These are phyloP conservation scores for Sardinella longiceps DNA, from an alignment of 2,797 vertebrate genomes.

Conservation along the genomic window DNA sequence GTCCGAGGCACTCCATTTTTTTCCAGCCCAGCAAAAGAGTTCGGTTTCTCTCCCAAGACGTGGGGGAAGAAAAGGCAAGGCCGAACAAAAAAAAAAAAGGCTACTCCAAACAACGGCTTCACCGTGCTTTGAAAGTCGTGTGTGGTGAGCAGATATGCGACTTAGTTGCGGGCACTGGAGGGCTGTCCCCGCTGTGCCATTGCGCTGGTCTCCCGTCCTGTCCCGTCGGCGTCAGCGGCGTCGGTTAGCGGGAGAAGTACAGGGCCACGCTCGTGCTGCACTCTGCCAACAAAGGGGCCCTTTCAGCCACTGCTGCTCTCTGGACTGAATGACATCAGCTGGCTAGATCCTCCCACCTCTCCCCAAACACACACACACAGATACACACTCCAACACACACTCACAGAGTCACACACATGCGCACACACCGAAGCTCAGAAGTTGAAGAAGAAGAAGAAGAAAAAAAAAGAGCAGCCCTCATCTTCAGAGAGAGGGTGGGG, in stretches of 20 bases:
- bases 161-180: slow-evolving; percentile 60
- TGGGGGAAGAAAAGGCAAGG: slow-evolving; percentile 43
- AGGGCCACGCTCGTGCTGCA: slow-evolving; percentile 75
- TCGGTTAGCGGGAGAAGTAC: slow-evolving; percentile 65
- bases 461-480: slow-evolving; percentile 20
- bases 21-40: slow-evolving; percentile 42
- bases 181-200: slow-evolving; percentile 64
- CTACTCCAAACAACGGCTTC: background rate
- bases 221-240: slow-evolving; percentile 53
- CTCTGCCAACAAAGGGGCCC: slow-evolving; percentile 95
- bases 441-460: background rate
- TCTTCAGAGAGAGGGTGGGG: background rate
- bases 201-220: slow-evolving; percentile 60
- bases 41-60: slow-evolving; percentile 47
- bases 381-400: slow-evolving; percentile 41
- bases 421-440: slow-evolving; percentile 4
- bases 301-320: slow-evolving; percentile 82
- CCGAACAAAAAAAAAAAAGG: slow-evolving; percentile 26
- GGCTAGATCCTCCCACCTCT: slow-evolving; percentile 79
- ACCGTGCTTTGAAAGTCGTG: slow-evolving; percentile 38
- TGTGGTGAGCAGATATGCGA: slow-evolving; percentile 55
- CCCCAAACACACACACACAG: slow-evolving; percentile 61
- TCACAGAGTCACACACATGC: slow-evolving; percentile 36
- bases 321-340: slow-evolving; percentile 88
- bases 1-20: slow-evolving; percentile 70